Conservation (phyloP, 2,888 invertebrate species). For the Pyrochroa serraticornis region DNA sequence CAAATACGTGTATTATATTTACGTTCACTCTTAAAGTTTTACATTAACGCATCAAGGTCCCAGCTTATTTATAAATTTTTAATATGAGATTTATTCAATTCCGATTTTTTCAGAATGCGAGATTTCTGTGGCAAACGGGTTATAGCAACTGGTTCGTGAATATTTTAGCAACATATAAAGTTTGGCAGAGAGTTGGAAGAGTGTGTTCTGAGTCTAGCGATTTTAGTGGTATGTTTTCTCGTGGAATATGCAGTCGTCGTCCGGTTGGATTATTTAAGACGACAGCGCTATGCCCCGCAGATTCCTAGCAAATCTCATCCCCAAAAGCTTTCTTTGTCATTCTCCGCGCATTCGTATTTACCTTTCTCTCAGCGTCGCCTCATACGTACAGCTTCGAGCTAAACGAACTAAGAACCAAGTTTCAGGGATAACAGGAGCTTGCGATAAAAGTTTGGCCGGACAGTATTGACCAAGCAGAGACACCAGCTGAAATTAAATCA, state of each 20-base stretch:
- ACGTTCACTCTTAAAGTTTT: too few species aligned
- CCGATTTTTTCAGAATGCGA: too few species aligned
- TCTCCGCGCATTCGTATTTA: slow-evolving; percentile 48
- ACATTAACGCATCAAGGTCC: too few species aligned
- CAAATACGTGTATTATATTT: too few species aligned
- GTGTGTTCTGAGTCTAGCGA: slow-evolving; percentile 23
- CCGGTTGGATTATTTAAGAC: slow-evolving; percentile 51
- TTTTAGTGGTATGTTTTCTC: slow-evolving; percentile 22
- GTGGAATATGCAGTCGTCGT: slow-evolving; percentile 33
- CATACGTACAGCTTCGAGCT: slow-evolving; percentile 40
- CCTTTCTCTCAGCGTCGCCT: slow-evolving; percentile 43
- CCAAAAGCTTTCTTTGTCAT: slow-evolving; percentile 47
- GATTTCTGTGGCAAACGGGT: too few species aligned
- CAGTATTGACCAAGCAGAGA: slow-evolving; percentile 21
- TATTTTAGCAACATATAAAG: slow-evolving; percentile 13
- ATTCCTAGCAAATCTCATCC: slow-evolving; percentile 50
- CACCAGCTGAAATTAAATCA: slow-evolving; percentile 23
- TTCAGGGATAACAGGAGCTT: slow-evolving; percentile 41
- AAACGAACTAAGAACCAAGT: slow-evolving; percentile 51
- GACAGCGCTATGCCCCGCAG: slow-evolving; percentile 48
- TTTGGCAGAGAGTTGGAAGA: slow-evolving; percentile 21
- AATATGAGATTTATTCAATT: too few species aligned
- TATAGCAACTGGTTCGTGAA: background rate
- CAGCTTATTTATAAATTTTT: too few species aligned
- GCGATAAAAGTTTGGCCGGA: slow-evolving; percentile 35